phyloP scores from a whole-genome alignment of 30 jellyfish, hydroid and myxozoan species.

The Chironex yamaguchii region DNA sequence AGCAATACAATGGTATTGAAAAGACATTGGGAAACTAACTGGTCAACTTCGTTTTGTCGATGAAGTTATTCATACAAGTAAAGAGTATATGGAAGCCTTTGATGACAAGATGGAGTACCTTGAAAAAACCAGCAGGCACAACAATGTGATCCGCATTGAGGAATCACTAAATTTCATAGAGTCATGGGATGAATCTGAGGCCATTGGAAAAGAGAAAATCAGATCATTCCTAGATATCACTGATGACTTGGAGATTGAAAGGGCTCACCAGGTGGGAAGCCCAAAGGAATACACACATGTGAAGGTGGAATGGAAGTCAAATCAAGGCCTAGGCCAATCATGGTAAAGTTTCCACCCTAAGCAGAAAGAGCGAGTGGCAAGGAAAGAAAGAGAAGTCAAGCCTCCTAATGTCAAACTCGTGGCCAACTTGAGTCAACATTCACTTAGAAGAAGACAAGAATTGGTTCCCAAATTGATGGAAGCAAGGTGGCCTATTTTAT shows the following conservation, averaged over 20 bases:
- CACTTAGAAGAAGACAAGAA: background rate
- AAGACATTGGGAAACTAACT: background rate
- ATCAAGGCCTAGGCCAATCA: too few relatives aligned
- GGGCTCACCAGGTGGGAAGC: too few relatives aligned
- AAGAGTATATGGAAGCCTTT: background rate
- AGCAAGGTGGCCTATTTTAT: background rate
- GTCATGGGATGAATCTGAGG: slow-evolving; percentile 10
- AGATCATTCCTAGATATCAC: background rate
- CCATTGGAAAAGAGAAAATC: background rate
- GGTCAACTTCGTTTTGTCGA: background rate
- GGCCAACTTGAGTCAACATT: background rate
- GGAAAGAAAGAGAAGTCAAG: background rate
- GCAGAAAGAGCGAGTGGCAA: background rate
- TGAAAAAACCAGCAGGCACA: background rate
- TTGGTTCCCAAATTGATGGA: background rate
- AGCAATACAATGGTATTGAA: slow-evolving; percentile 4
- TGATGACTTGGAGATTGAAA: background rate
- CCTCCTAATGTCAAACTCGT: too few relatives aligned
- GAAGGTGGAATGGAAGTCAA: too few relatives aligned
- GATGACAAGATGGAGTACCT: slow-evolving; percentile 3
- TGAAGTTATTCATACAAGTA: background rate
- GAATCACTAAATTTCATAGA: too few relatives aligned
- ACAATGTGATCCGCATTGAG: background rate
- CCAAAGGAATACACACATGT: too few relatives aligned
- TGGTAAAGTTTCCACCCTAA: slow-evolving; percentile 15